These are phyloP conservation scores for Zosterops hypoxanthus DNA, from an alignment of 2,113 vertebrate species.

Conservation along the genomic window DNA sequence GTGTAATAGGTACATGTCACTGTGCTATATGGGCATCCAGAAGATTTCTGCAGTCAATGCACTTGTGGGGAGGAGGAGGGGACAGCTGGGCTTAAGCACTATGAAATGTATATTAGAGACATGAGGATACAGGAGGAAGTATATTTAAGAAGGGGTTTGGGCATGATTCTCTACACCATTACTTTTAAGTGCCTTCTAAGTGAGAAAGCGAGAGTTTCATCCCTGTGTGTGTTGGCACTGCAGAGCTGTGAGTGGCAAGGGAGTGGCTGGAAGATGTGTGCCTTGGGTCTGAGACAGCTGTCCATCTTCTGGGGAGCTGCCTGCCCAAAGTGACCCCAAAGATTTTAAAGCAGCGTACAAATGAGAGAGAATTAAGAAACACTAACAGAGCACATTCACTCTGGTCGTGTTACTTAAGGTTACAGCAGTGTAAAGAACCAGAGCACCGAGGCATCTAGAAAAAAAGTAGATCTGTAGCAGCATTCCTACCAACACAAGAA, in stretches of 20 bases:
- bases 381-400: fast-evolving
- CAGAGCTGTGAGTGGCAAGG: neutral
- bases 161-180: neutral
- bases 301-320: neutral
- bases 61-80: neutral
- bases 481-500: neutral
- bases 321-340: neutral
- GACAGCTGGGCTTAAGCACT: neutral
- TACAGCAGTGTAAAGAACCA: neutral
- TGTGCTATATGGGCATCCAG: neutral
- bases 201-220: neutral
- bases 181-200: neutral
- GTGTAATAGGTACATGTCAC: neutral
- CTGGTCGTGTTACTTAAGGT: neutral
- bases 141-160: neutral
- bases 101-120: neutral
- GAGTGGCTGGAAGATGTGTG: neutral
- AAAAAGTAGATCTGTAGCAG: neutral
- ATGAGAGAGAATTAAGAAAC: neutral
- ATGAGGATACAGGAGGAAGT: neutral
- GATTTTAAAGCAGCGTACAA: neutral
- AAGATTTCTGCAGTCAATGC: neutral
- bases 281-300: neutral
- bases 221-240: neutral
- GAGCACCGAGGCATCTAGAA: neutral